Conservation (phyloP, 2,797 vertebrate species). For the Uromys caudimaculatus region DNA sequence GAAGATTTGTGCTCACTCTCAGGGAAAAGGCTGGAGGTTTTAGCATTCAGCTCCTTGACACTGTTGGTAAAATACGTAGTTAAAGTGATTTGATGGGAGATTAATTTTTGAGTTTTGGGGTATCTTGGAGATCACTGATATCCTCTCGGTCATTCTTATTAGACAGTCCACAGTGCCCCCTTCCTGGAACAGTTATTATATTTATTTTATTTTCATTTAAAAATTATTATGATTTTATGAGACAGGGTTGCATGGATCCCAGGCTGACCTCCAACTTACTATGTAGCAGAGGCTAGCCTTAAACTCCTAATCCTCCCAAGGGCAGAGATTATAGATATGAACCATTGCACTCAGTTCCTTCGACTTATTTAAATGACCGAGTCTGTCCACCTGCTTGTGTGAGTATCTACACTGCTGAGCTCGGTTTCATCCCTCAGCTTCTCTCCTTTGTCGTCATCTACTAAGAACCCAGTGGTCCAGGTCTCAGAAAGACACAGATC, state of each 20-base stretch:
- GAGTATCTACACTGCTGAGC: background rate
- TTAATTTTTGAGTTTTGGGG: conserved; percentile 36
- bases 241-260: background rate
- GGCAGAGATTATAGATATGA: too few species aligned
- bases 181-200: background rate
- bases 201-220: background rate
- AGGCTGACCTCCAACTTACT: background rate
- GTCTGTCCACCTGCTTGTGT: background rate
- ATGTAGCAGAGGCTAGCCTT: background rate
- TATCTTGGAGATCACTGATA: background rate
- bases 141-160: background rate
- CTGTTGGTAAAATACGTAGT: conserved; percentile 5
- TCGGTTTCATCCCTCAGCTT: background rate
- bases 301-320: background rate
- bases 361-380: background rate
- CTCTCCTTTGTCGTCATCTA: background rate
- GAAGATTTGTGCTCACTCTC: conserved; percentile 31
- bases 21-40: conserved; percentile 40
- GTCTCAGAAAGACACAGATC: background rate
- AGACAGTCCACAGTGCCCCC: background rate
- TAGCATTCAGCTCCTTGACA: background rate
- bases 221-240: background rate
- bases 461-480: background rate
- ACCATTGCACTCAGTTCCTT: background rate
- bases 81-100: background rate